These are phyloP conservation scores for Amblyornis subalaris DNA, from an alignment of 2,113 vertebrate genomes.

Conservation along the genomic window DNA sequence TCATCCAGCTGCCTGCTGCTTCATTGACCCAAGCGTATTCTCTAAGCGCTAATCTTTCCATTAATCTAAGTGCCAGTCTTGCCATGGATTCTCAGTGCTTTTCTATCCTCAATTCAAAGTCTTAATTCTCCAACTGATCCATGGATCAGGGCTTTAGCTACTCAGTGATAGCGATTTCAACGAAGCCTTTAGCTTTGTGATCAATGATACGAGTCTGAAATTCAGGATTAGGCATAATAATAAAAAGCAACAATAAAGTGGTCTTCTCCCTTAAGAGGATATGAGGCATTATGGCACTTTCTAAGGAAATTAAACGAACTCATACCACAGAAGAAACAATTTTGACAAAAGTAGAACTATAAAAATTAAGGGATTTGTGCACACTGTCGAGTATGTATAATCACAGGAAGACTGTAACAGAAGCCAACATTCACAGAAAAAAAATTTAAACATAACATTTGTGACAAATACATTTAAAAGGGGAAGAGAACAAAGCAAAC, in stretches of 20 bases:
- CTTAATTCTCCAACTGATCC: neutral
- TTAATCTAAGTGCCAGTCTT: neutral
- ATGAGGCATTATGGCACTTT: neutral
- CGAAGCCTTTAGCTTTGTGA: fast-evolving
- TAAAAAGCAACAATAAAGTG: neutral
- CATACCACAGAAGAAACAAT: neutral
- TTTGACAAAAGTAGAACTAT: neutral
- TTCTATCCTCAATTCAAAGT: neutral
- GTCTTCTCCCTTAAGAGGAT: neutral
- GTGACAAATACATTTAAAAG: neutral
- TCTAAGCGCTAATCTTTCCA: neutral
- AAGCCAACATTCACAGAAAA: neutral
- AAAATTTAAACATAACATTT: neutral
- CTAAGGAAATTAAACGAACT: neutral
- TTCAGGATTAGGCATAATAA: neutral
- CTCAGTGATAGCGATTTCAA: neutral
- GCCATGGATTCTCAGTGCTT: neutral
- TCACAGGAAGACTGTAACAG: neutral
- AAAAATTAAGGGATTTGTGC: neutral
- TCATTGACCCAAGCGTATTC: neutral
- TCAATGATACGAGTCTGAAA: neutral
- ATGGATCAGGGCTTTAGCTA: neutral
- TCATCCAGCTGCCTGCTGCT: neutral
- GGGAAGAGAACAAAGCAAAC: neutral
- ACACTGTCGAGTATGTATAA: neutral